Conservation (phyloP, 2,113 vertebrate species). For the Saccopteryx bilineata region DNA sequence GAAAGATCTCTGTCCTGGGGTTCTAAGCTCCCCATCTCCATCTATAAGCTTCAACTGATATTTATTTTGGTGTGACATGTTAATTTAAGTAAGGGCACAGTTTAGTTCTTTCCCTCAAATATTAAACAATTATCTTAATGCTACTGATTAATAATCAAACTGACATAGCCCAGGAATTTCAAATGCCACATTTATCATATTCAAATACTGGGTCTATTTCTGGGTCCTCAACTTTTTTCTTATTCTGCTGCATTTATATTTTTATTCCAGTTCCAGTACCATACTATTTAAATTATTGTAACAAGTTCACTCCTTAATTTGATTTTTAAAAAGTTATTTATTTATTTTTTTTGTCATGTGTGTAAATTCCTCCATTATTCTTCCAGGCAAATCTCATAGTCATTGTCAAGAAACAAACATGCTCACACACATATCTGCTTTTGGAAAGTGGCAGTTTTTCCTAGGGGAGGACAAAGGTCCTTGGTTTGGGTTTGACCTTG, state of each 20-base stretch:
- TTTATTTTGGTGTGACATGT: not conserved
- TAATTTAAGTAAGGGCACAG: not conserved
- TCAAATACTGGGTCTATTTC: not conserved
- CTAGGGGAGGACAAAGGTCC: accelerated
- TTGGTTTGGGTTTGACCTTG: accelerated
- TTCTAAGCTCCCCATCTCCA: not conserved
- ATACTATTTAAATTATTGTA: not conserved
- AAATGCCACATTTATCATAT: not conserved
- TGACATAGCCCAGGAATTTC: not conserved
- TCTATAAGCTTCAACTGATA: not conserved
- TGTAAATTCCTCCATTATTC: not conserved
- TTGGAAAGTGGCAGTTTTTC: not conserved
- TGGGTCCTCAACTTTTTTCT: not conserved
- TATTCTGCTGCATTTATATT: not conserved
- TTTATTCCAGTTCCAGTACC: not conserved
- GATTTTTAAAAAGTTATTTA: not conserved
- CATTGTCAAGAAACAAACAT: not conserved
- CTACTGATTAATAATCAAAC: not conserved
- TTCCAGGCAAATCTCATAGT: accelerated
- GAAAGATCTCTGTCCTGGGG: not conserved
- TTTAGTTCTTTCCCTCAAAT: not conserved
- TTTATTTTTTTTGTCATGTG: not conserved
- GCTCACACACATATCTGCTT: too few relatives aligned
- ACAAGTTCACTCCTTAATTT: not conserved
- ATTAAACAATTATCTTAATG: not conserved